Evolutionary conservation across 2,888 invertebrate species (phyloP), one percentile per base, ranked within the genome.

Genomic region (Malacosoma neustria): DNA sequence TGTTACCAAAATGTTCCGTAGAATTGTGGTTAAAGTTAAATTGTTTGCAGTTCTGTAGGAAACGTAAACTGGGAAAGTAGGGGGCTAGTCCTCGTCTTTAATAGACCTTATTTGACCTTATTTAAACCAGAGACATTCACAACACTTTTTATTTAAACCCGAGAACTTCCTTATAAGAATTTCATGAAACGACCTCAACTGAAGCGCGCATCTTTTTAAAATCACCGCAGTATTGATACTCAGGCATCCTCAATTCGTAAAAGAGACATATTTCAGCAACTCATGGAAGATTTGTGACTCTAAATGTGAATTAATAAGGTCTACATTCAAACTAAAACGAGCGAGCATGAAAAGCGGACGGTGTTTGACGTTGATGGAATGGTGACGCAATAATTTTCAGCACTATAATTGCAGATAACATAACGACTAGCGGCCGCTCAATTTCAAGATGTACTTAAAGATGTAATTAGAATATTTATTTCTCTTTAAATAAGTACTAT

Each of bases 61-160:
- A 48, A 52, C 51, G 54, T 51, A 47, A 42, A 43, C 43, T 33
- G 45, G 43, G 48, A 61, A 70, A 63, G 61, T 62, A 54, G 62
- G 54, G 46, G n/a, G n/a, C n/a, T n/a, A 52, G 53, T 68, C 61
- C 60, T 64, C 61, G 49, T 48, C 64, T 56, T 76, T 73, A 71
- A 75, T 72, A 67, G 71, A 53, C 57, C 51, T 41, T 63, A 61
- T 73, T 72, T 72, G 74, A 77, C 75, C 75, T 52, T 72, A 53
- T n/a, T n/a, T 75, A 65, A 70, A 64, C 70, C 57, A 61, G 56
- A 56, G 54, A 61, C 69, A 68, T 72, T 71, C 72, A 72, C 60
- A 62, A 62, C 68, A 67, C 68, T 67, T 58, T 68, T 62, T 65
- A 61, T 66, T 69, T 66, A 70, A 48, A 52, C 52, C 47, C 48